phyloP scores from a whole-genome alignment of 1,140 invertebrate genomes.

The Leptinotarsa undecemlineata region DNA sequence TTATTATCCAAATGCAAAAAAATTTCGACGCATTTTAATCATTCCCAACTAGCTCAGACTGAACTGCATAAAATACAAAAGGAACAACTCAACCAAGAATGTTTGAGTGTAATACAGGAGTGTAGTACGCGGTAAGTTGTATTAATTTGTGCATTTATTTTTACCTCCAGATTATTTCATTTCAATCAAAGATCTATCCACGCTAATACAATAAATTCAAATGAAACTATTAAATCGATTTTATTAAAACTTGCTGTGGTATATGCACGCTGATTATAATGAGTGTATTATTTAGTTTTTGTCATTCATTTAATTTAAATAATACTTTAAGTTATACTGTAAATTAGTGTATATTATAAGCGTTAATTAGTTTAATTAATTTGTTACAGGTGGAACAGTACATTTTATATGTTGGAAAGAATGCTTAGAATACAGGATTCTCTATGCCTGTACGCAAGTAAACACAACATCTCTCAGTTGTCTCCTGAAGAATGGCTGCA shows the following conservation, averaged over 20 bases:
- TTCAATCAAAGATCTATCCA: too few relatives aligned
- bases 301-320: too few relatives aligned
- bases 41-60: slow-evolving; percentile 16
- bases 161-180: too few relatives aligned
- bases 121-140: neutral
- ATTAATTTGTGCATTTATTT: too few relatives aligned
- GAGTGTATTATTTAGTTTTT: too few relatives aligned
- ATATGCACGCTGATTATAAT: too few relatives aligned
- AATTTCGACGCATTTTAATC: slow-evolving; percentile 24
- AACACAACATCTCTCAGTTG: slow-evolving; percentile 37
- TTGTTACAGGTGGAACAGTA: slow-evolving; percentile 8
- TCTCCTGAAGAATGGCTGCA: slow-evolving; percentile 35
- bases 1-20: slow-evolving; percentile 15
- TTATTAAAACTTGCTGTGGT: too few relatives aligned
- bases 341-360: neutral
- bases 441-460: slow-evolving; percentile 25
- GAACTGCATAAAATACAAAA: slow-evolving; percentile 15
- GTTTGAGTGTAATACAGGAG: neutral
- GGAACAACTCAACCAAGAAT: neutral
- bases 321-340: neutral
- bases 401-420: slow-evolving; percentile 16
- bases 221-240: too few relatives aligned
- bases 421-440: slow-evolving; percentile 32
- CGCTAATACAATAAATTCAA: too few relatives aligned
- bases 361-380: neutral